Evolutionary conservation across 1,140 invertebrate genomes (phyloP), one percentile per base, ranked within the genome.

Genomic region (Heliconius hewitsoni): DNA sequence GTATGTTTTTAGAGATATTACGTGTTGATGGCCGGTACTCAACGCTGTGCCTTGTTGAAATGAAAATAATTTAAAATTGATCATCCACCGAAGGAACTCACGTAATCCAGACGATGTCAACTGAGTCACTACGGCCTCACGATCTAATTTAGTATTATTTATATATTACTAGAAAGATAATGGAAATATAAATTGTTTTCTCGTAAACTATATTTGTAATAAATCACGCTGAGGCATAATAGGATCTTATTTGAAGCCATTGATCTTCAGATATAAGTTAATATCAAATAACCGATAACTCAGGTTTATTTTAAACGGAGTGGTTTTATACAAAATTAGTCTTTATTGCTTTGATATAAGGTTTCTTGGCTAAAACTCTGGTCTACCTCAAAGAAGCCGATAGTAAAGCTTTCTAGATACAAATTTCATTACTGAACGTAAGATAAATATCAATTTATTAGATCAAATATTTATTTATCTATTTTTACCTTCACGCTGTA

Each of bases 231-330:
- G 27, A 66, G 60, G 11, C 16, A 66, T 66, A 66, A 66, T 66
- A 66, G 60, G 60, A 66, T 66, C 60, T 66, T 30, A 66, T 66
- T 66, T 16, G 60, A 66, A 66, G 27, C 27, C 60, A 66, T 66
- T 66, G 60, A 66, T 66, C 60, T 66, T 30, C 60, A 66, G 60
- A 66, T 66, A 66, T 30, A 66, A 66, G 60, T 66, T 66, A 66
- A 66, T 66, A 66, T 66, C 60, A 30, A 66, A 66, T 66, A 66
- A 66, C 60, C 60, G 60, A 66, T 66, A 66, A 66, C 60, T 66
- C 60, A 66, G 60, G 60, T 66, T 66, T 66, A 66, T 66, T 66
- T 66, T 66, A 66, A 66, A 66, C 60, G 60, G 4, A 30, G 60
- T 66, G 27, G 11, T 13, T 27, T 66, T 66, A 13, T 1, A 13